Percentiles rank a stretch among this genome's conserved stretches.
phyloP scores from a whole-genome alignment of 37 sponge, comb jelly and placozoan species.

The Spongilla lacustris region DNA sequence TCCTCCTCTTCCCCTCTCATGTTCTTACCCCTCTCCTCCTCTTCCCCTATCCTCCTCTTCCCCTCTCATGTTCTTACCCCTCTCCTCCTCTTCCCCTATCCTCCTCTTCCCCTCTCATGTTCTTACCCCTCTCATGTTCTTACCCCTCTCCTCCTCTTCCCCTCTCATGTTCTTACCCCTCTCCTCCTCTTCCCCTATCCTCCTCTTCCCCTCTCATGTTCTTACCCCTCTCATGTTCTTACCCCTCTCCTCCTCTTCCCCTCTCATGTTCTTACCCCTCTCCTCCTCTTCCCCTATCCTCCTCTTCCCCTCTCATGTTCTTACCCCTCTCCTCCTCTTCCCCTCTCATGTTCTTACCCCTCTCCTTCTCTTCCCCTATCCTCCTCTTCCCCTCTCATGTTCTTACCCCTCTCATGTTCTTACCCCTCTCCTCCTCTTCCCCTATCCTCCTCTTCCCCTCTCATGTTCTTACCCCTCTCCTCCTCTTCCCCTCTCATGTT shows the following conservation, averaged over 20 bases:
- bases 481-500: background rate
- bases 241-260: background rate
- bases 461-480: background rate
- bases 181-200: background rate
- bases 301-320: too few relatives aligned
- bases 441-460: background rate
- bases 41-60: background rate
- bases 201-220: constrained; percentile 7
- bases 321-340: background rate
- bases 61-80: background rate
- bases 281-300: background rate
- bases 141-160: background rate
- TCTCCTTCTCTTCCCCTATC: background rate
- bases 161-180: background rate
- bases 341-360: background rate
- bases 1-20: background rate
- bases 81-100: background rate
- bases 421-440: too few relatives aligned
- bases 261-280: constrained; percentile 4
- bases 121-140: background rate
- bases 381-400: background rate
- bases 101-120: background rate
- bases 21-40: background rate
- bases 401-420: background rate
- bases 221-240: background rate